phyloP scores from a whole-genome alignment of 1,140 invertebrate species.

The Adelges cooleyi region DNA sequence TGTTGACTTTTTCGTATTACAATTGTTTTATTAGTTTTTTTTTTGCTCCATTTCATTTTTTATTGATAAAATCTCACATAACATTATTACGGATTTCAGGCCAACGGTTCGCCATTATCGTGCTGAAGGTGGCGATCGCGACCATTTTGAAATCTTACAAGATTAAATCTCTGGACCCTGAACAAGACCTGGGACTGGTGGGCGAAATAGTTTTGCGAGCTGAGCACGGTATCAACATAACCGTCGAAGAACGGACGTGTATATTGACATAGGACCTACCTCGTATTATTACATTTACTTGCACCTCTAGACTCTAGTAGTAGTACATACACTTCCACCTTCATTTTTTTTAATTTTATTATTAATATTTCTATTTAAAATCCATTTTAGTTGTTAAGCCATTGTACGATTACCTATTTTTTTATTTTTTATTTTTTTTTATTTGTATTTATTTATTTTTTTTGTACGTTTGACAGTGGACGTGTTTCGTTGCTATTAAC shows the following conservation, averaged over 20 bases:
- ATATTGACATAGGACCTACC: no score
- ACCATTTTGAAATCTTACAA: slow-evolving; percentile 45
- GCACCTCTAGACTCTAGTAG: no score
- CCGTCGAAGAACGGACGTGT: slow-evolving; percentile 25
- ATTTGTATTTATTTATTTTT: no score
- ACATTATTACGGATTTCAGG: slow-evolving; percentile 35
- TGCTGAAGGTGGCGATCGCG: slow-evolving; percentile 44
- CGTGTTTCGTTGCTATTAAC: no score
- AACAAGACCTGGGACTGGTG: slow-evolving; percentile 14
- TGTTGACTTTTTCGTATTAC: not conserved
- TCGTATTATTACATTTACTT: no score
- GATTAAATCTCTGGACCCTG: slow-evolving; percentile 7
- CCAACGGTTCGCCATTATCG: slow-evolving; percentile 47
- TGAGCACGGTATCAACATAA: slow-evolving; percentile 10
- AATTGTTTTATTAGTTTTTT: not conserved
- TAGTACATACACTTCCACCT: no score
- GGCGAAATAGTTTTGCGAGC: slow-evolving; percentile 27
- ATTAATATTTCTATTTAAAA: no score
- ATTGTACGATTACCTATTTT: no score
- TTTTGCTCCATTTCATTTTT: not conserved
- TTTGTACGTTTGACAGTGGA: no score
- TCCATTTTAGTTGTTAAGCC: no score
- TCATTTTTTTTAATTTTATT: no score
- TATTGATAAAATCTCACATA: not conserved
- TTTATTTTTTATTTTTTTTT: no score